These are phyloP conservation scores for Plutomurus gul DNA, from an alignment of 1,140 invertebrate genomes.

Conservation along the genomic window DNA sequence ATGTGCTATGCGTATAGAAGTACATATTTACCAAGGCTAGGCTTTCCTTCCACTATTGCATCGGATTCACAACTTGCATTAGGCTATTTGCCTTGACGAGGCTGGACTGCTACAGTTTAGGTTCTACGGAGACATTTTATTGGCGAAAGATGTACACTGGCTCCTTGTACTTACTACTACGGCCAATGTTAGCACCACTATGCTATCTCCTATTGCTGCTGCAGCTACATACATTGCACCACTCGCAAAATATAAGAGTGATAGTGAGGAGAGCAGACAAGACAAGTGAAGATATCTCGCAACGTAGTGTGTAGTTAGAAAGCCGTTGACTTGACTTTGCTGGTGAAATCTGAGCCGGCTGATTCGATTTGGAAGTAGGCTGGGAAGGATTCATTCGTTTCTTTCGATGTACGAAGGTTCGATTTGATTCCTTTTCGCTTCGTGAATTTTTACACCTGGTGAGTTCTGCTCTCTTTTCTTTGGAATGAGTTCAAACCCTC, in stretches of 20 bases:
- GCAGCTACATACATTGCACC: neutral
- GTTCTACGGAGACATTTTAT: neutral
- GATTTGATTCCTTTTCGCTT: slow-evolving; percentile 39
- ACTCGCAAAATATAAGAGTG: neutral
- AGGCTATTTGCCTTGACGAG: neutral
- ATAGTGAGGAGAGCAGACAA: neutral
- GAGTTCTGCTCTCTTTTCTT: slow-evolving; percentile 29
- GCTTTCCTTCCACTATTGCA: too few relatives aligned
- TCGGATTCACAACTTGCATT: neutral
- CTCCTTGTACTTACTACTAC: neutral
- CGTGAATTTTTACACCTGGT: slow-evolving; percentile 48
- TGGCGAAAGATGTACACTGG: neutral
- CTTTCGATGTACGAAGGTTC: slow-evolving; percentile 14
- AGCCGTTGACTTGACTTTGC: slow-evolving; percentile 16
- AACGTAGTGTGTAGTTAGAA: neutral
- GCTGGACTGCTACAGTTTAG: neutral
- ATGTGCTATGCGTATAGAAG: neutral
- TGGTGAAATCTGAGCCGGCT: slow-evolving; percentile 3
- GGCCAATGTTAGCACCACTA: too few relatives aligned
- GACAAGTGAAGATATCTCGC: slow-evolving; percentile 24
- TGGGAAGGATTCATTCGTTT: slow-evolving; percentile 36
- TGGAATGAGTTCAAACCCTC: slow-evolving; percentile 13
- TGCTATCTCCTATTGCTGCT: neutral
- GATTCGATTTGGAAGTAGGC: slow-evolving; percentile 27
- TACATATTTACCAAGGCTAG: neutral